phyloP scores from a whole-genome alignment of 2,888 invertebrate genomes.

The Nudaria mundana region DNA sequence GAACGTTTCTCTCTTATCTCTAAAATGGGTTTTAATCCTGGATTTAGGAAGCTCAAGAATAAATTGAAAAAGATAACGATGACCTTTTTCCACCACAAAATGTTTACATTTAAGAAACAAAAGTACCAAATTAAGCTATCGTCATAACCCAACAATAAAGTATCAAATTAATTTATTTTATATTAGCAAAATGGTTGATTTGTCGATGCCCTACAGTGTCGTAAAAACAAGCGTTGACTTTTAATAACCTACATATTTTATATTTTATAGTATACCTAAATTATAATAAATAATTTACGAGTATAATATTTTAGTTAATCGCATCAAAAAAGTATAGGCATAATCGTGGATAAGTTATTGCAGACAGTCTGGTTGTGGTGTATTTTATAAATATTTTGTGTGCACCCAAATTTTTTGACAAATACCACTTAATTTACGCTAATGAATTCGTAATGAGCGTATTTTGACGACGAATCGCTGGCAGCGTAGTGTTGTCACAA shows the following conservation, averaged over 20 bases:
- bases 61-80: slow-evolving; percentile 47
- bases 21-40: slow-evolving; percentile 49
- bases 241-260: slow-evolving; percentile 53
- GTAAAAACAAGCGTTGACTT: slow-evolving; percentile 65
- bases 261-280: slow-evolving; percentile 44
- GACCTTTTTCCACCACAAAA: slow-evolving; percentile 49
- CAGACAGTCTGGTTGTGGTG: slow-evolving; percentile 51
- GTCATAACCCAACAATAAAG: slow-evolving; percentile 61
- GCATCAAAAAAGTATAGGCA: slow-evolving; percentile 49
- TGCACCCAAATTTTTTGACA: slow-evolving; percentile 70
- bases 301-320: slow-evolving; percentile 39
- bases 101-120: slow-evolving; percentile 43
- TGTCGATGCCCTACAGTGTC: slow-evolving; percentile 56
- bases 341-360: slow-evolving; percentile 53
- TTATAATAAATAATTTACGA: slow-evolving; percentile 52
- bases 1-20: slow-evolving; percentile 47
- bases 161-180: slow-evolving; percentile 66
- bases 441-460: slow-evolving; percentile 75
- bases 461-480: slow-evolving; percentile 58
- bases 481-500: slow-evolving; percentile 45
- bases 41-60: slow-evolving; percentile 50
- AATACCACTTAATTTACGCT: slow-evolving; percentile 79
- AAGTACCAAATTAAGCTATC: slow-evolving; percentile 68
- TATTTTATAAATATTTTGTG: slow-evolving; percentile 73
- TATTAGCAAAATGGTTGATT: slow-evolving; percentile 69